These are phyloP conservation scores for Protonemura montana DNA, from an alignment of 2,888 invertebrate genomes.

Conservation along the genomic window DNA sequence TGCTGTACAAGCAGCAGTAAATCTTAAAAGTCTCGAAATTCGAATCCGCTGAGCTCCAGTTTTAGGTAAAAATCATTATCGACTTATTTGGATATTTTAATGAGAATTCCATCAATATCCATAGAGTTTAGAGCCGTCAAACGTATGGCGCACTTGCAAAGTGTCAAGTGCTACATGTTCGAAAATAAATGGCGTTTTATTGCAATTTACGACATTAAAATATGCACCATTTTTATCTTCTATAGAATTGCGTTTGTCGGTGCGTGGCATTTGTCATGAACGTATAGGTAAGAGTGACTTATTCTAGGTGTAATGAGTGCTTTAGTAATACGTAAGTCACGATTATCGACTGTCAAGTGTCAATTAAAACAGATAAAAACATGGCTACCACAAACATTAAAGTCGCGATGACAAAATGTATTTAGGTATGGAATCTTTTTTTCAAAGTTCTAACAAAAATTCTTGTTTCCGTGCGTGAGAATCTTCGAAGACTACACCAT, in stretches of 20 bases:
- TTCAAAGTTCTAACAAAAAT: no score
- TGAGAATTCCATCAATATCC: background rate
- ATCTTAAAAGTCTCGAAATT: background rate
- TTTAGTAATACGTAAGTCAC: background rate
- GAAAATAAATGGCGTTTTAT: background rate
- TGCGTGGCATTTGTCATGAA: background rate
- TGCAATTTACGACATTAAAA: background rate
- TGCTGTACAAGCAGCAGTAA: background rate
- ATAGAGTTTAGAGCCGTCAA: background rate
- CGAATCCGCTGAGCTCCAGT: background rate
- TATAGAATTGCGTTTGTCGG: background rate
- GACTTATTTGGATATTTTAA: slow-evolving; percentile 27
- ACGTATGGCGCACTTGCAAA: background rate
- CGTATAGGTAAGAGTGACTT: background rate
- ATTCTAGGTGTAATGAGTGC: background rate
- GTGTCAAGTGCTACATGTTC: background rate
- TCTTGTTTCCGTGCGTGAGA: no score
- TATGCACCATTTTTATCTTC: background rate
- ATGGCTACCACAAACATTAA: background rate
- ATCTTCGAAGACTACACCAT: no score
- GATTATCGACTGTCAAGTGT: background rate
- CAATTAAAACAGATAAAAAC: background rate
- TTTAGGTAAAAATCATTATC: slow-evolving; percentile 7
- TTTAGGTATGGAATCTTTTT: no score
- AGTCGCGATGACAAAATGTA: background rate